Evolutionary conservation across 2,888 invertebrate genomes (phyloP).

Genomic region (Coleophora deauratella): DNA sequence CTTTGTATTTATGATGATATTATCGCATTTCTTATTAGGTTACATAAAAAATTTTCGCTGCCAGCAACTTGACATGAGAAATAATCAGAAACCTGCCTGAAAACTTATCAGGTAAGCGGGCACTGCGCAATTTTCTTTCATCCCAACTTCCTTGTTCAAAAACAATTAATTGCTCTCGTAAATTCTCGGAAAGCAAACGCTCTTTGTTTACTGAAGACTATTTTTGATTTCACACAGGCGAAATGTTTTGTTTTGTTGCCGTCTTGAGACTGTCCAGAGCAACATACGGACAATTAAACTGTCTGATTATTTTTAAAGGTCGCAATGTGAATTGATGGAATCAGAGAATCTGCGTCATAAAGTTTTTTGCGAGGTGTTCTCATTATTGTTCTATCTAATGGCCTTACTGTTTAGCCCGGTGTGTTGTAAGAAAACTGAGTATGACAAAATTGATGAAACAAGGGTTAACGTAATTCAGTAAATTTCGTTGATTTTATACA

Average conservation of each 20-base stretch:
- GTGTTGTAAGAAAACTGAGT: no score
- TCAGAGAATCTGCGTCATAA: no score
- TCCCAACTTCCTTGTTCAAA: neutral
- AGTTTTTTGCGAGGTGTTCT: no score
- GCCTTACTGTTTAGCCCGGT: no score
- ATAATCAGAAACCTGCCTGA: neutral
- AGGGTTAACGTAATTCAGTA: no score
- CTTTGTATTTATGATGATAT: neutral
- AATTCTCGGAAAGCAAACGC: neutral
- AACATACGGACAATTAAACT: constrained; percentile 11
- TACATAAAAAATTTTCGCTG: no score
- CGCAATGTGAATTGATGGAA: neutral
- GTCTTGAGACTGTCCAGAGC: constrained; percentile 9
- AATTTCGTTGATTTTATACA: no score
- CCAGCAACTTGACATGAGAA: no score
- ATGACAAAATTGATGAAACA: no score
- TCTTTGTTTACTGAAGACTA: constrained; percentile 8
- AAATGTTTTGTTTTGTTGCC: neutral
- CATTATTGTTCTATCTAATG: no score
- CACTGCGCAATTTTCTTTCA: constrained; percentile 1
- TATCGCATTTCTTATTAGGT: no score
- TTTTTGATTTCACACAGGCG: constrained; percentile 9
- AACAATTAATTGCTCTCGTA: neutral
- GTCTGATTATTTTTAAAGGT: constrained; percentile 9
- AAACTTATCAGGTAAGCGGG: neutral